Evolutionary conservation across 2,797 vertebrate genomes (phyloP).

Genomic region (Macroramphosus scolopax): DNA sequence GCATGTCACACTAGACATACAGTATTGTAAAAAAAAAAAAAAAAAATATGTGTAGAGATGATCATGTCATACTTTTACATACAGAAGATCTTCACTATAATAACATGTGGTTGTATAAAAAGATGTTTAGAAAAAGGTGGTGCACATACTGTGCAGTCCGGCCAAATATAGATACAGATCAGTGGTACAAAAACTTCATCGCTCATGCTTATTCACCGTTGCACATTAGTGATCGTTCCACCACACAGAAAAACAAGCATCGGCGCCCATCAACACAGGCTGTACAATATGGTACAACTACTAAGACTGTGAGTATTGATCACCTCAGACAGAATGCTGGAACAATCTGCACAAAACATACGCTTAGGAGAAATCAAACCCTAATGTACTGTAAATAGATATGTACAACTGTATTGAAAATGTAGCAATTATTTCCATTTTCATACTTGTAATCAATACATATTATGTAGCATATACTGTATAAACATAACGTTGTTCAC

Average conservation of each 20-base stretch:
- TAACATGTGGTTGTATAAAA: slow-evolving; percentile 63
- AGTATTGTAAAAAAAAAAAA: slow-evolving; percentile 66
- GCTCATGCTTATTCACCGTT: slow-evolving; percentile 61
- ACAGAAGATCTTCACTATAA: slow-evolving; percentile 64
- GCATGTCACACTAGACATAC: slow-evolving; percentile 79
- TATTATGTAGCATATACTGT: slow-evolving; percentile 86
- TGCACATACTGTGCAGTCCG: slow-evolving; percentile 54
- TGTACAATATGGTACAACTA: slow-evolving; percentile 63
- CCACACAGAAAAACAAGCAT: slow-evolving; percentile 54
- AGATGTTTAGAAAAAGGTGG: slow-evolving; percentile 43
- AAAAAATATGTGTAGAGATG: slow-evolving; percentile 63
- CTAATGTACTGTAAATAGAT: slow-evolving; percentile 81
- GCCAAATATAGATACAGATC: slow-evolving; percentile 54
- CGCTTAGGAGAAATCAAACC: slow-evolving; percentile 63
- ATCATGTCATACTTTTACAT: slow-evolving; percentile 72
- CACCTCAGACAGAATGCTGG: slow-evolving; percentile 79
- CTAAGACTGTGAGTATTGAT: slow-evolving; percentile 66
- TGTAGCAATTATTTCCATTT: slow-evolving; percentile 87
- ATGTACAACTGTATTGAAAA: slow-evolving; percentile 84
- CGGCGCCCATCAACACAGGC: slow-evolving; percentile 66
- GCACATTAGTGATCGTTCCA: slow-evolving; percentile 66
- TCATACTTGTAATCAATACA: slow-evolving; percentile 85
- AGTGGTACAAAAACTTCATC: slow-evolving; percentile 46
- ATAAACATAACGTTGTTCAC: slow-evolving; percentile 80
- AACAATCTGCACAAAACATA: slow-evolving; percentile 79